Percentiles rank a stretch among this genome's conserved stretches.
Conservation (phyloP, 2,797 vertebrate genomes). For the Lagorchestes hirsutus region DNA sequence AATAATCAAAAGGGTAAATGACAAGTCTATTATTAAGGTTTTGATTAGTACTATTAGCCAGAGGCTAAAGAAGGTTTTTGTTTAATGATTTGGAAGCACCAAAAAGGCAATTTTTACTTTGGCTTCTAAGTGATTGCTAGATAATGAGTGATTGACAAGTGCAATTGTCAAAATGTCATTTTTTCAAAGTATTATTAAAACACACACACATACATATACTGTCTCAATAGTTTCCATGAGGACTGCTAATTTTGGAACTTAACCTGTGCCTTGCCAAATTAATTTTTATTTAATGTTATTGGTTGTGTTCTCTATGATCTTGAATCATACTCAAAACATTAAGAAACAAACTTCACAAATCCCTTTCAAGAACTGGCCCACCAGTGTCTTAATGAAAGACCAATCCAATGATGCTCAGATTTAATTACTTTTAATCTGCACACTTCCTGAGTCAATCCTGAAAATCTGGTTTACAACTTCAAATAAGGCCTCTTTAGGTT, state of each 20-base stretch:
- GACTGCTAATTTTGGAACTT: slow-evolving; percentile 59
- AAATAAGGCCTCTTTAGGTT: not conserved
- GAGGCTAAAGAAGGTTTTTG: slow-evolving; percentile 63
- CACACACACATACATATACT: not conserved
- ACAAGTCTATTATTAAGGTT: slow-evolving; percentile 67
- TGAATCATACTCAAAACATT: not conserved
- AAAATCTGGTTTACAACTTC: not conserved
- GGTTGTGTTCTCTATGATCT: not conserved
- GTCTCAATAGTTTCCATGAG: slow-evolving; percentile 56
- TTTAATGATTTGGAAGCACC: slow-evolving; percentile 55
- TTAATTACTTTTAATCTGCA: slow-evolving; percentile 7
- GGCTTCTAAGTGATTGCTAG: slow-evolving; percentile 46
- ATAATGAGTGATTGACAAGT: slow-evolving; percentile 67
- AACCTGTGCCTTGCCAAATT: slow-evolving; percentile 62
- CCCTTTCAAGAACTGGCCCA: not conserved
- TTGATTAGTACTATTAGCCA: slow-evolving; percentile 68
- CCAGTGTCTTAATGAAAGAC: not conserved
- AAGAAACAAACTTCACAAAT: not conserved
- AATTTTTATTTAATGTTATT: slow-evolving; percentile 22
- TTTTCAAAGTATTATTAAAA: slow-evolving; percentile 60
- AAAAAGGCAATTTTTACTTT: slow-evolving; percentile 44
- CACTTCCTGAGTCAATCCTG: not conserved
- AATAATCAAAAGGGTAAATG: slow-evolving; percentile 50
- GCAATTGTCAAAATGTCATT: slow-evolving; percentile 67
- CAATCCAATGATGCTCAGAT: not conserved